Conservation (phyloP, 2,113 vertebrate species). For the Aplodontia rufa region DNA sequence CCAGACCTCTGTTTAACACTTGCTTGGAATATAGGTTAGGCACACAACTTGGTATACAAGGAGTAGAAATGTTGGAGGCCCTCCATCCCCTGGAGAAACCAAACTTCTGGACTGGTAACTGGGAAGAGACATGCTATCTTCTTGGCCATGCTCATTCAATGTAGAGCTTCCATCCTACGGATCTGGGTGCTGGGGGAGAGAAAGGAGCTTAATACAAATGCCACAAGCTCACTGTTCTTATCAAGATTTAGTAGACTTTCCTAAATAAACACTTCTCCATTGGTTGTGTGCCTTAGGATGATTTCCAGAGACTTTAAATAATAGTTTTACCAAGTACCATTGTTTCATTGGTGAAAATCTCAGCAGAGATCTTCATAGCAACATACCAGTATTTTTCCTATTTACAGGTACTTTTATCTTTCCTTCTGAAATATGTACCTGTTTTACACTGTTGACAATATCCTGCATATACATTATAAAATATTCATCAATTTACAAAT, state of each 20-base stretch:
- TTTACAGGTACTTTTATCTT: not conserved
- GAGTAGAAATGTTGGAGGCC: accelerated
- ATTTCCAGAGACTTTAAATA: not conserved
- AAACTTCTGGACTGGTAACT: not conserved
- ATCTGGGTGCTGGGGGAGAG: not conserved
- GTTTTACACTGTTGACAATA: not conserved
- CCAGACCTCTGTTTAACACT: too few species aligned
- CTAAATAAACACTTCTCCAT: not conserved
- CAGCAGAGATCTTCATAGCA: not conserved
- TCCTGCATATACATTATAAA: not conserved
- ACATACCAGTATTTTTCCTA: not conserved
- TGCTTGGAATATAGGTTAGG: not conserved
- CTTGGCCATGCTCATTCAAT: not conserved
- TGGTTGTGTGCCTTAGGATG: not conserved
- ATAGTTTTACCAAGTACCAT: not conserved
- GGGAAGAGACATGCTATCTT: not conserved
- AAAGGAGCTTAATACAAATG: not conserved
- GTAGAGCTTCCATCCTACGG: not conserved
- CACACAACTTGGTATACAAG: accelerated
- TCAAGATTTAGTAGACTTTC: not conserved
- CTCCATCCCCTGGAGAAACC: not conserved
- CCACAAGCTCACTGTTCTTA: not conserved
- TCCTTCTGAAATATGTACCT: not conserved
- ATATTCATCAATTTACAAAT: not conserved
- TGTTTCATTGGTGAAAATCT: not conserved